Evolutionary conservation across 2,888 invertebrate species (phyloP), one percentile per base, ranked within the genome.

Genomic region (Hymenopus coronatus): DNA sequence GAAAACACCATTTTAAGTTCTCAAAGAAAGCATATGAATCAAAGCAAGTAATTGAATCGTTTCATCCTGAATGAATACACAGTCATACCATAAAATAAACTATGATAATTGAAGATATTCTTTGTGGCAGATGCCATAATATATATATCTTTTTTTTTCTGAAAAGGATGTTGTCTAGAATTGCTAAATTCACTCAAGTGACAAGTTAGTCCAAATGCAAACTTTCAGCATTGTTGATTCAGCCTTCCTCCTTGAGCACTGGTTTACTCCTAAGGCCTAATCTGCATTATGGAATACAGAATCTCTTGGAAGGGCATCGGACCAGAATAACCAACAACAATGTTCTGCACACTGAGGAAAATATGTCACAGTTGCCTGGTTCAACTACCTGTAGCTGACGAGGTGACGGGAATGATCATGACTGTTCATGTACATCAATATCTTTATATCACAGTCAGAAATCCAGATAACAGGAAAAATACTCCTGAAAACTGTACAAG

Each of bases 391-490:
- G 20, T 70, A 70, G 54, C 54, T 70, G 54, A 70, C 3, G 54
- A 70, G 54, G 54, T 70, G 54, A 20, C 54, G 6, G 54, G 54
- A 70, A 70, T 70, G 54, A 70, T 70, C 54, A 25, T 82, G 87
- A 82, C 87, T 88, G 88, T 88, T 27, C 88, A 85, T 85, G 54
- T 85, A 88, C 82, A 88, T 46, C 82, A 82, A 85, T 83, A 85
- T 88, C 82, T 85, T 88, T 40, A 82, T 88, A 88, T 88, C 88
- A 88, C 88, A 88, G 88, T 88, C 88, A 88, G 88, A 88, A 88
- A 88, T 85, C 88, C 82, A 85, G 28, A 88, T 46, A 88, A 85
- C 85, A 88, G 88, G 87, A 82, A 81, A 85, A 83, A 88, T 85
- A 46, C 15, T 70, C n/a, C 82, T 87, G 85, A 30, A 84, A 83